A percentile compares a stretch with the other conserved stretches of the same genome.
Evolutionary conservation across 2,888 invertebrate species (phyloP).

Genomic region (Nomada ferruginata): DNA sequence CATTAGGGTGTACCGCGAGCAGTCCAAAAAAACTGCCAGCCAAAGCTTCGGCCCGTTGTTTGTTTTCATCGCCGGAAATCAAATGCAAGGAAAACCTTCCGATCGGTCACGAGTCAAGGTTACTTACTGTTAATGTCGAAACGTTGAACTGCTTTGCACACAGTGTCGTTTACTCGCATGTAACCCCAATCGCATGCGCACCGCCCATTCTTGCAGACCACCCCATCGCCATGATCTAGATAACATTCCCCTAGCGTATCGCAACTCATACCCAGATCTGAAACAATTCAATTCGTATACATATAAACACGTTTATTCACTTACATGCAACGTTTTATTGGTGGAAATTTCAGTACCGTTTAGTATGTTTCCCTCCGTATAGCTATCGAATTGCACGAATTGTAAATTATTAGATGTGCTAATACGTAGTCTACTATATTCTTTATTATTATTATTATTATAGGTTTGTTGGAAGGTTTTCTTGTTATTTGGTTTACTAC

Average conservation of each 20-base stretch:
- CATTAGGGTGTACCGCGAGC: conserved; percentile 44
- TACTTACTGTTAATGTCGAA: conserved; percentile 39
- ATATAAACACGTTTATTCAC: not conserved
- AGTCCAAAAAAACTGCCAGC: conserved; percentile 27
- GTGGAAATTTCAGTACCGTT: not conserved
- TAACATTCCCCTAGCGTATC: conserved; percentile 72
- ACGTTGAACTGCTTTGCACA: conserved; percentile 23
- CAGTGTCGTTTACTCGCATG: conserved; percentile 14
- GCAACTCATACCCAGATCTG: conserved; percentile 73
- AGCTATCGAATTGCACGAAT: not conserved
- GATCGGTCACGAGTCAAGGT: conserved; percentile 46
- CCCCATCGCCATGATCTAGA: conserved; percentile 44
- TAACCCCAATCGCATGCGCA: conserved; percentile 67
- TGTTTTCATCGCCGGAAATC: conserved; percentile 12
- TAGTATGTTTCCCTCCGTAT: not conserved
- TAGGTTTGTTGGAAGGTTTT: too few species aligned
- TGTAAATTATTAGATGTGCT: too few species aligned
- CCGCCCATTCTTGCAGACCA: conserved; percentile 56
- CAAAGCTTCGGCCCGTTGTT: conserved; percentile 28
- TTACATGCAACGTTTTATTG: not conserved
- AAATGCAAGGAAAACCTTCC: conserved; percentile 28
- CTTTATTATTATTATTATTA: too few species aligned
- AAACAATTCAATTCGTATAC: conserved; percentile 21
- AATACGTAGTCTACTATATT: too few species aligned
- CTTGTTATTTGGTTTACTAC: too few species aligned